These are phyloP conservation scores for Zhuqinia jingwanae DNA, from an alignment of 2,888 invertebrate species.

Conservation along the genomic window DNA sequence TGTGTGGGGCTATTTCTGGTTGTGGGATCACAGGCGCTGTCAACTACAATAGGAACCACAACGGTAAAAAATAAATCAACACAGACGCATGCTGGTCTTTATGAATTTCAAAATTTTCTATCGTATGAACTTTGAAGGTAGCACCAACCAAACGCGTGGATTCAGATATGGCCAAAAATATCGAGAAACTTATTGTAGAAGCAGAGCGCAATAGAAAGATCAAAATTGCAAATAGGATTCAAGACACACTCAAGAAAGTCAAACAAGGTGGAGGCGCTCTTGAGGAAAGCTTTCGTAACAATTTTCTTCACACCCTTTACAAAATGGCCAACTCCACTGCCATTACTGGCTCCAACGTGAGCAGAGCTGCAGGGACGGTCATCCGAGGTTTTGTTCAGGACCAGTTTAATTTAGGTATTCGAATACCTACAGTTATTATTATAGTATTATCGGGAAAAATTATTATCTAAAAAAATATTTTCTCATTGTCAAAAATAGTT, in stretches of 20 bases:
- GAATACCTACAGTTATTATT: no score
- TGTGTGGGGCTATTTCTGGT: background rate
- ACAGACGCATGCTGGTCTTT: no score
- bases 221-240: constrained; percentile 40
- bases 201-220: background rate
- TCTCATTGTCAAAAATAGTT: no score
- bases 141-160: background rate
- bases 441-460: no score
- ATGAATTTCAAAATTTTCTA: background rate
- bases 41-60: background rate
- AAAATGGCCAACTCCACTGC: constrained; percentile 73
- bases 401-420: constrained; percentile 69
- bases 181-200: background rate
- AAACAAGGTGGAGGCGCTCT: background rate
- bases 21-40: background rate
- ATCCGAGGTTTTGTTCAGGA: constrained; percentile 73
- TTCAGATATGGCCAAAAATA: background rate
- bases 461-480: no score
- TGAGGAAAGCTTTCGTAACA: background rate
- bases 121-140: background rate
- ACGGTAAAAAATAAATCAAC: background rate
- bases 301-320: constrained; percentile 33
- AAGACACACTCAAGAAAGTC: constrained; percentile 44
- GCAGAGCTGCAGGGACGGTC: constrained; percentile 72
- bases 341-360: constrained; percentile 73